Evolutionary conservation across 2,888 invertebrate species (phyloP), one percentile per base, ranked within the genome.

Genomic region (Dascillus cervinus): DNA sequence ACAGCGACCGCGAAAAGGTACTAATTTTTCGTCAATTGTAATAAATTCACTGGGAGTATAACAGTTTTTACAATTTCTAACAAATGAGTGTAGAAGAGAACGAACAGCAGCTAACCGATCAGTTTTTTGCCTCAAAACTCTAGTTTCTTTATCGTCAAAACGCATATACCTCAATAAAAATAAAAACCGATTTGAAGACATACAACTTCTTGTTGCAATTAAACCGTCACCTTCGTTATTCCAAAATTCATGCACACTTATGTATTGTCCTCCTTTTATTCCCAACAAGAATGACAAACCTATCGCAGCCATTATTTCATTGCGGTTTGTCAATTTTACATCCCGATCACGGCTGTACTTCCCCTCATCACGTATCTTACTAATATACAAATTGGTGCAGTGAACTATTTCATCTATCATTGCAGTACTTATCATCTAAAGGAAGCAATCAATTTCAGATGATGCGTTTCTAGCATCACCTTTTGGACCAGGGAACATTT

Each of bases 161-260:
- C 24, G 24, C 6, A 24, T 24, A 3, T 11, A 24, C n/a, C 24
- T 24, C 11, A 11, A 24, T 5, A 24, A 24, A 24, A 22, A 22
- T 22, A 22, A 22, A 22, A 22, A 22, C 11, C n/a, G n/a, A n/a
- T 22, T 22, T 22, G 11, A 8, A 10, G 4, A 9, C n/a, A 22
- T 22, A 8, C 22, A 22, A n/a, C 4, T 22, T 22, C 22, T 22
- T 11, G 24, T 13, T 13, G 11, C 11, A 11, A 11, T 24, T 3
- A 24, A 12, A 12, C 24, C 24, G 5, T 3, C 5, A 12, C 4
- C 11, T 12, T 24, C 22, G 4, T 9, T 8, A 10, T 22, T 11
- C 22, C 22, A 22, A 22, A 22, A 10, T 22, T 22, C 22, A 22
- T 11, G n/a, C 4, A 22, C 4, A 22, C 11, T 22, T 22, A 11